Evolutionary conservation across 1,140 invertebrate species (phyloP).

Genomic region (Orchesella cincta): DNA sequence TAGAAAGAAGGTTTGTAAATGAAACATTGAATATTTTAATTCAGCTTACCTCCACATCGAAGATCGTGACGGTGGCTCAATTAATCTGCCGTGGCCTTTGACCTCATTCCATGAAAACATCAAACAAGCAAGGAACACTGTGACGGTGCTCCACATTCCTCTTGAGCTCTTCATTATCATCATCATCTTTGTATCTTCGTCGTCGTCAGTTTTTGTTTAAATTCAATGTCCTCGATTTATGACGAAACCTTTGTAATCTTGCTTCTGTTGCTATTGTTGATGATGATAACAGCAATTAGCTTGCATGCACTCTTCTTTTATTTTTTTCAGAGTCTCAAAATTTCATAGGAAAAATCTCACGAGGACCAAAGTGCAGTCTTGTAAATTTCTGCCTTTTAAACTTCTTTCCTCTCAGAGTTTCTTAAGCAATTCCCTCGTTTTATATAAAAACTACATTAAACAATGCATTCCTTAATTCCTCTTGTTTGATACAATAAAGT

Average conservation of each 20-base stretch:
- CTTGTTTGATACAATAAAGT: no score
- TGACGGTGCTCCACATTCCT: conserved; percentile 5
- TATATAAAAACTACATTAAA: no score
- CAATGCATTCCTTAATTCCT: no score
- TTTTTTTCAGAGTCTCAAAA: neutral
- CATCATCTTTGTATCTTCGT: neutral
- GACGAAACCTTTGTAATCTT: neutral
- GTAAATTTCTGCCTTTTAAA: neutral
- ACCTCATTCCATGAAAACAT: conserved; percentile 23
- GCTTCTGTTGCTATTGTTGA: neutral
- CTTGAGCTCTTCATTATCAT: neutral
- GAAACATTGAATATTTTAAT: neutral
- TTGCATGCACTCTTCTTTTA: neutral
- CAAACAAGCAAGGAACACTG: conserved; percentile 2
- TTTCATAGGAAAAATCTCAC: neutral
- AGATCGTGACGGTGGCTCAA: conserved; percentile 61
- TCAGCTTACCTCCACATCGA: conserved; percentile 59
- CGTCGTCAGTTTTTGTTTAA: neutral
- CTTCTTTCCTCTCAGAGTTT: no score
- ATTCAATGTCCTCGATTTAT: neutral
- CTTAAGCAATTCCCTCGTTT: no score
- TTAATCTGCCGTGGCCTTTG: conserved; percentile 58
- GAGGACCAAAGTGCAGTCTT: neutral
- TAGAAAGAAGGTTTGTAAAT: neutral
- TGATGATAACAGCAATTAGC: neutral